A percentile compares a stretch with the other conserved stretches of the same genome.
These are phyloP conservation scores for Myocastor coypus DNA, from an alignment of 2,113 vertebrate species.

Conservation along the genomic window DNA sequence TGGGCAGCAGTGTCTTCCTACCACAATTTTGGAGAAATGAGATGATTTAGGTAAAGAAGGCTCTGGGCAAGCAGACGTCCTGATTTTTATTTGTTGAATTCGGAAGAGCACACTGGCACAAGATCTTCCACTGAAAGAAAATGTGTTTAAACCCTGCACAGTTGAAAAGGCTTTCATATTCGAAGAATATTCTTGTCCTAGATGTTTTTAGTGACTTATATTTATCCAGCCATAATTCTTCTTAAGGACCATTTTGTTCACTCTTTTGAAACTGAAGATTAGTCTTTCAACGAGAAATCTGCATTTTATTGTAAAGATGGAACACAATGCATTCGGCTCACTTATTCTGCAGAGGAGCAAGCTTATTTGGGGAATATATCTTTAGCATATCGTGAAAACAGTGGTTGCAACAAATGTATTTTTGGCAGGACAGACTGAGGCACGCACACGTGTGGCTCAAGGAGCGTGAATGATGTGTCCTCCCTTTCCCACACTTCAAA, in stretches of 20 bases:
- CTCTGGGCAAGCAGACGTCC: not conserved
- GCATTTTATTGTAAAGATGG: slow-evolving; percentile 77
- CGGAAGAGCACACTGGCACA: slow-evolving; percentile 49
- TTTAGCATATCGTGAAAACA: slow-evolving; percentile 77
- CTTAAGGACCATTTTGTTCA: slow-evolving; percentile 75
- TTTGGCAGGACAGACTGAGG: slow-evolving; percentile 66
- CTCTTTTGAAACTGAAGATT: slow-evolving; percentile 78
- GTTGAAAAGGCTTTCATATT: slow-evolving; percentile 64
- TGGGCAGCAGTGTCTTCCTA: not conserved
- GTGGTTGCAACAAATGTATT: slow-evolving; percentile 75
- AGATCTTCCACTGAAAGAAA: slow-evolving; percentile 49
- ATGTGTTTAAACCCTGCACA: slow-evolving; percentile 56
- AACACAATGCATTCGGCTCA: slow-evolving; percentile 71
- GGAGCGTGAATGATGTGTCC: not conserved
- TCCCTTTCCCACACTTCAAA: not conserved
- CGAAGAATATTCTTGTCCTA: slow-evolving; percentile 68
- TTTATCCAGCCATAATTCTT: slow-evolving; percentile 80
- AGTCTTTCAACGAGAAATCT: slow-evolving; percentile 80
- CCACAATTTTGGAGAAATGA: slow-evolving; percentile 34
- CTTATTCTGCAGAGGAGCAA: slow-evolving; percentile 61
- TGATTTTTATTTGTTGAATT: slow-evolving; percentile 62
- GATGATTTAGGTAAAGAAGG: slow-evolving; percentile 10
- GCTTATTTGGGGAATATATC: slow-evolving; percentile 77
- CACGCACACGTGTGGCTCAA: slow-evolving; percentile 47
- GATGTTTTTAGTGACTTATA: slow-evolving; percentile 75